Percentiles rank a stretch among this genome's conserved stretches.
Conservation (phyloP, 2,797 vertebrate species). For the Zalophus californianus region DNA sequence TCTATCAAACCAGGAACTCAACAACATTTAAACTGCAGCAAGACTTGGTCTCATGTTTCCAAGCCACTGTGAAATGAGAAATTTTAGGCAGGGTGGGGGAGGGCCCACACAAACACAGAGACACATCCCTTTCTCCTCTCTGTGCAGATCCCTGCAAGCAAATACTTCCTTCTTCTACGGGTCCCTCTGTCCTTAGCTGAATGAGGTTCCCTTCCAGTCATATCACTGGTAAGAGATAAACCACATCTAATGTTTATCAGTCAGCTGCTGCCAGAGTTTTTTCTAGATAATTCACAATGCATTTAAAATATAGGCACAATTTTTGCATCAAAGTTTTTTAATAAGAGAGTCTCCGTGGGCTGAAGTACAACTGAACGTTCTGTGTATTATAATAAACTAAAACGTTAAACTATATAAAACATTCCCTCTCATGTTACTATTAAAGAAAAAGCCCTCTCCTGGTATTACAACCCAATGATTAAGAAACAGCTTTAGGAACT, state of each 20-base stretch:
- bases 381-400: background rate
- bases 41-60: background rate
- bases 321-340: background rate
- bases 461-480: background rate
- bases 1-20: background rate
- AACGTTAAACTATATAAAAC: slow-evolving; percentile 16
- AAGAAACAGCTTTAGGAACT: slow-evolving; percentile 22
- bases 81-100: background rate
- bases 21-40: background rate
- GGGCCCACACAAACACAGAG: background rate
- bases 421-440: background rate
- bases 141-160: background rate
- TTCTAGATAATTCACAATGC: background rate
- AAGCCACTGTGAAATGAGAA: background rate
- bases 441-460: slow-evolving; percentile 8
- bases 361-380: background rate
- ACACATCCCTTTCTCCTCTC: background rate
- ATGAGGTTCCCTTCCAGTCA: background rate
- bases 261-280: background rate
- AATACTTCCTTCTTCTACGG: background rate
- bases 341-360: background rate
- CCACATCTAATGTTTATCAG: background rate
- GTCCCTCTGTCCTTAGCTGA: background rate
- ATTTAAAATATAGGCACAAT: background rate
- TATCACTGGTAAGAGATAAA: background rate